Conservation (phyloP, 2,113 vertebrate species). For the Mesembrinibis cayennensis region DNA sequence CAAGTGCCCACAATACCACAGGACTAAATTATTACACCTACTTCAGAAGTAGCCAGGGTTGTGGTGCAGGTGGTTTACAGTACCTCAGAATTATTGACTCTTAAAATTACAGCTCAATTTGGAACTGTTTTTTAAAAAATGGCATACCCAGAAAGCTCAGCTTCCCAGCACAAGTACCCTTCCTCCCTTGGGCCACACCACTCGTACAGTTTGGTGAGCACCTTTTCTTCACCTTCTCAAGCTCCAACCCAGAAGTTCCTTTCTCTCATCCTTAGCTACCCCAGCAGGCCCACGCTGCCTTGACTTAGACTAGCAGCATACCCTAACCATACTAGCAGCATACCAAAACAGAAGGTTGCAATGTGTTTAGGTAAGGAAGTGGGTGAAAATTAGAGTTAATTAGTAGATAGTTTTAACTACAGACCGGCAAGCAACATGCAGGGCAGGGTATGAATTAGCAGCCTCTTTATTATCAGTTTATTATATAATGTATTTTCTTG, state of each 20-base stretch:
- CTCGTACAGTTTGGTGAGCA: neutral
- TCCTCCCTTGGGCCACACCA: neutral
- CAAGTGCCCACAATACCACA: neutral
- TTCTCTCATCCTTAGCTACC: neutral
- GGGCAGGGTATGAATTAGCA: neutral
- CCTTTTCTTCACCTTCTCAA: neutral
- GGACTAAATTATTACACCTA: neutral
- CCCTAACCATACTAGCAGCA: neutral
- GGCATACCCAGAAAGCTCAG: neutral
- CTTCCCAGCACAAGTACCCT: neutral
- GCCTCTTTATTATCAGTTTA: neutral
- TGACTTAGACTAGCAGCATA: neutral
- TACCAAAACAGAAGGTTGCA: neutral
- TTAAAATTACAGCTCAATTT: neutral
- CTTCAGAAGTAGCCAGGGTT: neutral
- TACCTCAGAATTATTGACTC: neutral
- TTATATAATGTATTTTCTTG: neutral
- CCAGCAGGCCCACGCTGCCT: neutral
- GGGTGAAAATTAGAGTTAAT: neutral
- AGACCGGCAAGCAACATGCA: neutral
- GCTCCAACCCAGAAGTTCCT: neutral
- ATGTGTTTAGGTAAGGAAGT: neutral
- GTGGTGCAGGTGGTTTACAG: neutral
- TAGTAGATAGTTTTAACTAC: neutral
- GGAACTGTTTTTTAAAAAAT: neutral